Evolutionary conservation across 2,888 invertebrate genomes (phyloP).

Genomic region (Cyclophora punctaria): DNA sequence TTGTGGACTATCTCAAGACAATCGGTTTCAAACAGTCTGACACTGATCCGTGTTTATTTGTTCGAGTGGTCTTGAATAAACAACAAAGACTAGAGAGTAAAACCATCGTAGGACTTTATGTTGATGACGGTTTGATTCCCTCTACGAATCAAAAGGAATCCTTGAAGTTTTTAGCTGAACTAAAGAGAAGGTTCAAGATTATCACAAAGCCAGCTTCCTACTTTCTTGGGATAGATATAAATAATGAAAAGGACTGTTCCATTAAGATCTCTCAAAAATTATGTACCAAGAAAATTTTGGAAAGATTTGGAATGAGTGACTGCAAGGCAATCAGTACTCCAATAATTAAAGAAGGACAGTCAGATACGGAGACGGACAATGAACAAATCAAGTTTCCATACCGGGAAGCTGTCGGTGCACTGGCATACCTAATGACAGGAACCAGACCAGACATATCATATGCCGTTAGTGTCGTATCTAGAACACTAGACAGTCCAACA

Average conservation of each 20-base stretch:
- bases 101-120: constrained; percentile 1
- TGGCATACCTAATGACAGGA: too few species aligned
- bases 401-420: too few species aligned
- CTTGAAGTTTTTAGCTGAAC: not conserved
- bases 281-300: not conserved
- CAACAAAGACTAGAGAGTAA: not conserved
- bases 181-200: constrained; percentile 4
- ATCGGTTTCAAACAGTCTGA: not conserved
- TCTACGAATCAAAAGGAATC: too few species aligned
- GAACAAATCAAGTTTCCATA: too few species aligned
- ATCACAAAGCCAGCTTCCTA: constrained; percentile 12
- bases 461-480: too few species aligned
- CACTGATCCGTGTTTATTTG: not conserved
- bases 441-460: too few species aligned
- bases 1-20: not conserved
- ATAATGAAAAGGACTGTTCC: constrained; percentile 3
- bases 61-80: not conserved
- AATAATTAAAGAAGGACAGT: not conserved
- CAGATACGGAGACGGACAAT: too few species aligned
- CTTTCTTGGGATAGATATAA: constrained; percentile 5
- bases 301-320: constrained; percentile 1
- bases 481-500: too few species aligned
- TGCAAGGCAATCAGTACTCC: constrained; percentile 13
- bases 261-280: constrained; percentile 2
- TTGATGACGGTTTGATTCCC: not conserved